phyloP scores from a whole-genome alignment of 2,888 invertebrate species.

The Ichneumoninae sp. region DNA sequence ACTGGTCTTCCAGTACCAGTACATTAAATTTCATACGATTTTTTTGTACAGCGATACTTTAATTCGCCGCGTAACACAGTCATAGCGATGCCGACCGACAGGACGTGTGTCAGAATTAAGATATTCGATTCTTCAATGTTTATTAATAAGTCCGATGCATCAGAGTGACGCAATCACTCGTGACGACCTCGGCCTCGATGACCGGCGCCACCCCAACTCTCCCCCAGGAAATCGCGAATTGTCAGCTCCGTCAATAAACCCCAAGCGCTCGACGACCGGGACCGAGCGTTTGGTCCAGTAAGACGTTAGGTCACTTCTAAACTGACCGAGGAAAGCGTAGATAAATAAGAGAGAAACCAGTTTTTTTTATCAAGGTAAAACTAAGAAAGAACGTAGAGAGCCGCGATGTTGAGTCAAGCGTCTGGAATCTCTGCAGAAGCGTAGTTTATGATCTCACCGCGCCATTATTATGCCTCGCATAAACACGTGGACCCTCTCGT shows the following conservation, averaged over 20 bases:
- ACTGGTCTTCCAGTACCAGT: too few species aligned
- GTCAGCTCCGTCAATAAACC: slow-evolving; percentile 32
- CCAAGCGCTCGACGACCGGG: neutral
- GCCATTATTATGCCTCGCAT: slow-evolving; percentile 81
- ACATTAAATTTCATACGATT: too few species aligned
- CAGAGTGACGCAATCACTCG: slow-evolving; percentile 50
- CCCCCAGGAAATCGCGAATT: slow-evolving; percentile 58
- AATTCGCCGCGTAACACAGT: neutral
- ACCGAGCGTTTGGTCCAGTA: neutral
- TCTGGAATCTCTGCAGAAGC: slow-evolving; percentile 82
- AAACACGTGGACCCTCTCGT: slow-evolving; percentile 70
- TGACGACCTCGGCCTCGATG: slow-evolving; percentile 58
- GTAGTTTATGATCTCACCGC: slow-evolving; percentile 82
- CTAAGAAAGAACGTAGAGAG: slow-evolving; percentile 39
- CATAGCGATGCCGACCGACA: neutral
- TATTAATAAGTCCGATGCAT: slow-evolving; percentile 49
- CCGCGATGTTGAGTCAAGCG: slow-evolving; percentile 79
- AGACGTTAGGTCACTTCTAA: slow-evolving; percentile 19
- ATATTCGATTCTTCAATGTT: slow-evolving; percentile 28
- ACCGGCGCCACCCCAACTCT: neutral
- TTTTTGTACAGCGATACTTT: neutral
- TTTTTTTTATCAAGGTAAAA: slow-evolving; percentile 61
- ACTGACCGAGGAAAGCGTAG: slow-evolving; percentile 31
- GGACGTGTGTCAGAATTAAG: neutral
- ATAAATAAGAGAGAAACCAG: slow-evolving; percentile 66